A percentile compares a stretch with the other conserved stretches of the same genome.
Conservation (phyloP, 2,797 vertebrate species). For the Okamejei kenojei region DNA sequence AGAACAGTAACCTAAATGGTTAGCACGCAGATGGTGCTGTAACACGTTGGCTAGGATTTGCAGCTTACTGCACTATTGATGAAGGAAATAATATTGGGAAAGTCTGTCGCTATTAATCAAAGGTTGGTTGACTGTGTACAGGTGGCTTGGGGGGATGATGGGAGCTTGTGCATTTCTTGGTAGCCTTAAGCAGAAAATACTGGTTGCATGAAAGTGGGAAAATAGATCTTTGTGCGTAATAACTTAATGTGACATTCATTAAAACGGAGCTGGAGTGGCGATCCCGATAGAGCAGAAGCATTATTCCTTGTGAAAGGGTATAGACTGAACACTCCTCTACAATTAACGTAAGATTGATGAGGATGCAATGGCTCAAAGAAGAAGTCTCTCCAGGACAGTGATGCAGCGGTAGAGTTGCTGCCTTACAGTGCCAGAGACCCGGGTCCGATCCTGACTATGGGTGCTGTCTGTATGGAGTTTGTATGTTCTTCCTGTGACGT, state of each 20-base stretch:
- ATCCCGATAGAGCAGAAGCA: not conserved
- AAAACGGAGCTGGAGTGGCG: not conserved
- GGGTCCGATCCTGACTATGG: too few relatives aligned
- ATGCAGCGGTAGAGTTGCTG: too few relatives aligned
- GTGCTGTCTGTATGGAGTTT: too few relatives aligned
- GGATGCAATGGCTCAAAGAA: too few relatives aligned
- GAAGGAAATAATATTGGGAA: not conserved
- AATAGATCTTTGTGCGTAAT: not conserved
- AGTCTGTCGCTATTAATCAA: not conserved
- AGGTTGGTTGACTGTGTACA: not conserved
- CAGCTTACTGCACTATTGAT: not conserved
- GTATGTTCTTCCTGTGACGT: too few relatives aligned
- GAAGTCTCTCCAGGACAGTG: too few relatives aligned
- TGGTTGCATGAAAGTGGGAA: not conserved
- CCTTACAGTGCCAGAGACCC: too few relatives aligned
- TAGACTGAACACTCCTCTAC: too few relatives aligned
- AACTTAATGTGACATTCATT: not conserved
- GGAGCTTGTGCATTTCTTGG: too few relatives aligned
- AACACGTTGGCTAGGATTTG: not conserved
- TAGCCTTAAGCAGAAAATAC: not conserved
- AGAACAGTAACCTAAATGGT: not conserved
- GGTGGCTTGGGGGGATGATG: not conserved
- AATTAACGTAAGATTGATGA: too few relatives aligned
- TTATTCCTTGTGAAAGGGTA: not conserved
- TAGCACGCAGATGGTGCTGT: not conserved